Evolutionary conservation across 2,888 invertebrate genomes (phyloP).

Genomic region (Diplolepis rosae): DNA sequence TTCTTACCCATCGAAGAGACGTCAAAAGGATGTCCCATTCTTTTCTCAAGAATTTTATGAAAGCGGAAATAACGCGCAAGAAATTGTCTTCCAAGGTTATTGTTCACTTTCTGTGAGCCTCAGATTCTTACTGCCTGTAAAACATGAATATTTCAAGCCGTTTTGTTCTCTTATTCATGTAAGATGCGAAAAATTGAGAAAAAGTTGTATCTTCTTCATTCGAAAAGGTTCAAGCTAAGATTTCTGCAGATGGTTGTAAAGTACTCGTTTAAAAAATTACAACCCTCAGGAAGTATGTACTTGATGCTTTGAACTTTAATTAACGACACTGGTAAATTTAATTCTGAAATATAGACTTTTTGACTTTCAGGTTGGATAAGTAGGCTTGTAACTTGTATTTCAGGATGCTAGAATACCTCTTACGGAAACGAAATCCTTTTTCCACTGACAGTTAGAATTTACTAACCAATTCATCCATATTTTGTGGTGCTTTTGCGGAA

Average conservation of each 20-base stretch:
- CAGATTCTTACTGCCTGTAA: background rate
- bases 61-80: background rate
- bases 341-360: background rate
- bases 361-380: background rate
- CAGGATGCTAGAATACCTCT: background rate
- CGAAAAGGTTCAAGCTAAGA: too few relatives aligned
- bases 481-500: background rate
- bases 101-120: too few relatives aligned
- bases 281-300: too few relatives aligned
- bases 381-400: background rate
- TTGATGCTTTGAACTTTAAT: too few relatives aligned
- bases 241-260: too few relatives aligned
- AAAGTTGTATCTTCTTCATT: too few relatives aligned
- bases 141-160: too few relatives aligned
- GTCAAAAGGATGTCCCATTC: background rate
- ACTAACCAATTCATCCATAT: slow-evolving; percentile 30
- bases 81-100: too few relatives aligned
- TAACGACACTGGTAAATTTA: background rate
- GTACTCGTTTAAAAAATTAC: too few relatives aligned
- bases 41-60: background rate
- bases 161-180: too few relatives aligned
- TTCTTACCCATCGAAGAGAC: slow-evolving; percentile 7
- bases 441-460: background rate
- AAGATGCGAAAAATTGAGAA: too few relatives aligned
- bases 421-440: slow-evolving; percentile 22